These are phyloP conservation scores for Picathartes gymnocephalus DNA, from an alignment of 2,113 vertebrate genomes.

Conservation along the genomic window DNA sequence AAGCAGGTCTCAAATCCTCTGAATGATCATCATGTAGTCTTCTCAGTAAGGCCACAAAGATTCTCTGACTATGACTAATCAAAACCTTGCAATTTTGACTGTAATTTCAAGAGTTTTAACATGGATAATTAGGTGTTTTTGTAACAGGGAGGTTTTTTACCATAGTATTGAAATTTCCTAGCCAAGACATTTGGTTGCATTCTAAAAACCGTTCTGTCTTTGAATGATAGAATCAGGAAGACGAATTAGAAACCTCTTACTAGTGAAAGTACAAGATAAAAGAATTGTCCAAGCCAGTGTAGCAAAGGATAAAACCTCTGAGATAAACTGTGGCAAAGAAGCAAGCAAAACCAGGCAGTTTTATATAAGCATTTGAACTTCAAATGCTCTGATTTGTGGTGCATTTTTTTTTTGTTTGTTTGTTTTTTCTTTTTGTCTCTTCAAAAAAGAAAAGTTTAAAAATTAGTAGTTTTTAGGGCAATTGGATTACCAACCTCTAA, in stretches of 20 bases:
- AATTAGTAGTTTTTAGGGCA: neutral
- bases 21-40: rapidly evolving
- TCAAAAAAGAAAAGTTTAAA: neutral
- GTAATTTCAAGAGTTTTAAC: neutral
- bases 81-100: neutral
- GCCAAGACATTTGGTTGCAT: neutral
- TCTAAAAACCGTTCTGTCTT: neutral
- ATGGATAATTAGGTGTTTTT: neutral
- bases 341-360: neutral
- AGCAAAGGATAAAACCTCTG: neutral
- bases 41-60: neutral
- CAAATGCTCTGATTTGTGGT: neutral
- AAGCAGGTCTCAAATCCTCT: neutral
- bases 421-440: neutral
- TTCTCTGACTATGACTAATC: neutral
- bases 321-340: conserved; percentile 11
- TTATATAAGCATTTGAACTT: neutral
- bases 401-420: neutral
- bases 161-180: neutral
- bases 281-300: neutral
- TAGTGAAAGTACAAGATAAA: neutral
- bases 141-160: neutral
- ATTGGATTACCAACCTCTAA: neutral
- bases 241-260: conserved; percentile 24
- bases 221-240: neutral